phyloP scores from a whole-genome alignment of 2,797 vertebrate species.

The Pelodytes ibericus region DNA sequence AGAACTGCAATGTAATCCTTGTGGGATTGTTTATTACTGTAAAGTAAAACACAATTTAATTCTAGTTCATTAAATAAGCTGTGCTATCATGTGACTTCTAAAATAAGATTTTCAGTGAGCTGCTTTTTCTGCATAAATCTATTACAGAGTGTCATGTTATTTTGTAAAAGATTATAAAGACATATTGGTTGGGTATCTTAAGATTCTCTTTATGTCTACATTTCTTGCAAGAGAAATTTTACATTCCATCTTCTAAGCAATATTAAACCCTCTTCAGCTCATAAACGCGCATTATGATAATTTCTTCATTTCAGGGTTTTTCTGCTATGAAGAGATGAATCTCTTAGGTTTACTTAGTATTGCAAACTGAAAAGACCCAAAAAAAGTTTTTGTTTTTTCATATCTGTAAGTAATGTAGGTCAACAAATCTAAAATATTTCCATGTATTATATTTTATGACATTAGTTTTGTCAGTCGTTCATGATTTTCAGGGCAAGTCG shows the following conservation, averaged over 20 bases:
- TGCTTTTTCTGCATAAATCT: not conserved
- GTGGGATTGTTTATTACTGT: too few species aligned
- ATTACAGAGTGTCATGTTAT: too few species aligned
- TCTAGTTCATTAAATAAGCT: too few species aligned
- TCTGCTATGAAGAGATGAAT: constrained; percentile 38
- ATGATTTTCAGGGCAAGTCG: too few species aligned
- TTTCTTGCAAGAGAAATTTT: constrained; percentile 30
- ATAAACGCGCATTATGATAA: constrained; percentile 47
- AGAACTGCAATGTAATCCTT: too few species aligned
- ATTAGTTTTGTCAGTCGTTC: too few species aligned
- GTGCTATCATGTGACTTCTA: too few species aligned
- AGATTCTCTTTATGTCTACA: constrained; percentile 29
- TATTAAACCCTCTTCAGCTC: constrained; percentile 27
- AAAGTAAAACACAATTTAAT: too few species aligned
- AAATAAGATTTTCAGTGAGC: not conserved
- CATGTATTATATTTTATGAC: too few species aligned
- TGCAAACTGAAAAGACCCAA: constrained; percentile 29
- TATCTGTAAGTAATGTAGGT: too few species aligned
- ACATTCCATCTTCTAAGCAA: constrained; percentile 30
- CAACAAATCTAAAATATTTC: too few species aligned
- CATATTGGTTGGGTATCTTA: constrained; percentile 22
- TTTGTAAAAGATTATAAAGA: not conserved
- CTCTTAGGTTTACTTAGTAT: constrained; percentile 33
- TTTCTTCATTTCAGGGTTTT: constrained; percentile 37
- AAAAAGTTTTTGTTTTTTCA: constrained; percentile 4